Evolutionary conservation across 2,113 vertebrate genomes (phyloP), one percentile per base, ranked within the genome.

Genomic region (Misgurnus anguillicaudatus): DNA sequence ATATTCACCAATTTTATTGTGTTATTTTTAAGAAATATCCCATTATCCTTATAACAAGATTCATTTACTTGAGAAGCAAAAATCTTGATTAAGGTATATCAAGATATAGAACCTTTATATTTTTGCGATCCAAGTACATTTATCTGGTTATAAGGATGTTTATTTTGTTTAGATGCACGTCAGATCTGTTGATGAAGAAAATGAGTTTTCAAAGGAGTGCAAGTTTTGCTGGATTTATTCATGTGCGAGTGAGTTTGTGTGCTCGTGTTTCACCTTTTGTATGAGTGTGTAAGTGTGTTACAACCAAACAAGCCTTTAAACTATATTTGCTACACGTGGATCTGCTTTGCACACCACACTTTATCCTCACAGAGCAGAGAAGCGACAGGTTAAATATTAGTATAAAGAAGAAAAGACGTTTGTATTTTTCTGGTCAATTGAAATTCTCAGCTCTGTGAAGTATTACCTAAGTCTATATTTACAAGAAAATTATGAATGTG

Each of bases 361-460:
- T 31, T 31, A 42, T 41, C 38, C 38, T 73, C 19, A 60, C 53
- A 60, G 53, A 42, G 10, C 70, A 14, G 41, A 62, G 21, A 41
- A 75, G 24, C 6, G 41, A 45, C 55, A 24, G 38, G 24, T 73
- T 45, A 13, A 60, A 60, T 24, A 60, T 73, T 45, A 60, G 53
- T 45, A 73, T 24, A 60, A 9, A 60, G 70, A 73, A 73, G 70
- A 73, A 73, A 53, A 60, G 55, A 75, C 39, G 6, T 45, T 75
- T 36, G 45, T 75, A 5, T 39, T n/a, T 58, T 11, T 53, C 42
- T 0, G 16, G 19, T 64, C 45, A 51, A 64, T 7, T 64, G 47
- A 9, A 14, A 14, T 63, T 63, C 24, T 76, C 61, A 51, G 61
- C 31, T 21, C 10, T 38, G 60, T 64, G 42, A 63, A 76, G 74